Base-by-base conservation (phyloP, 2,113 vertebrate species). In the Mesembrinibis cayennensis region DNA sequence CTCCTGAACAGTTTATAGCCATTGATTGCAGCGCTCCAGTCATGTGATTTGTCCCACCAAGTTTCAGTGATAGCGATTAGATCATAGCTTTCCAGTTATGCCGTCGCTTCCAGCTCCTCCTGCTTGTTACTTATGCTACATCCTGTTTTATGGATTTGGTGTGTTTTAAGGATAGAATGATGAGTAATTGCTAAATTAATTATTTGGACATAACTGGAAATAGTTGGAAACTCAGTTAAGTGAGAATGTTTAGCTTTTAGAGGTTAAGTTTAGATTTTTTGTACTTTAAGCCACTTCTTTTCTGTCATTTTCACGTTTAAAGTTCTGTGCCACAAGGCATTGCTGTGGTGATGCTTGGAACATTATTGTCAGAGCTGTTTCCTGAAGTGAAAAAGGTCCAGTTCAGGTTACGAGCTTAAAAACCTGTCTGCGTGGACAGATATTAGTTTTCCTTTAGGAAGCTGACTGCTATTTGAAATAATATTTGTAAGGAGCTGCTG, bases 11-110 rank as follows among this genome's bases (percentile, higher is more conserved):
- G 13, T 62, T 71, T 34, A 14, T 62, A 42, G 9, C 29, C 21
- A 22, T 76, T 0, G 3, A 0, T 16, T 69, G 32, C 17, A 34
- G 25, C 0, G 1, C 29, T 79, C 9, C 53, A 65, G 23, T 53
- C 11, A 6, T 32, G 40, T 29, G 9, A 23, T 42, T 61, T 42
- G 18, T 76, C 32, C 14, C 32, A 58, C 47, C 22, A 67, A 32
- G 16, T 67, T 83, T 58, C 42, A 49, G 14, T 42, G 25, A n/a
- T 4, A 65, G 20, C 1, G 1, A 40, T 40, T n/a, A 29, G 32
- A 50, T 78, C 13, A 34, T 26, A 55, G 45, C 16, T 91, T 82
- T 89, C 42, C 18, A 32, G 36, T 19, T 83, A 17, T 4, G 2
- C 22, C 12, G 34, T 53, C 0, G 0, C 47, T 89, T 89, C 27